Evolutionary conservation across 92 coral and sea anemone species (phyloP).

Genomic region (Chrysogorgia sp.): DNA sequence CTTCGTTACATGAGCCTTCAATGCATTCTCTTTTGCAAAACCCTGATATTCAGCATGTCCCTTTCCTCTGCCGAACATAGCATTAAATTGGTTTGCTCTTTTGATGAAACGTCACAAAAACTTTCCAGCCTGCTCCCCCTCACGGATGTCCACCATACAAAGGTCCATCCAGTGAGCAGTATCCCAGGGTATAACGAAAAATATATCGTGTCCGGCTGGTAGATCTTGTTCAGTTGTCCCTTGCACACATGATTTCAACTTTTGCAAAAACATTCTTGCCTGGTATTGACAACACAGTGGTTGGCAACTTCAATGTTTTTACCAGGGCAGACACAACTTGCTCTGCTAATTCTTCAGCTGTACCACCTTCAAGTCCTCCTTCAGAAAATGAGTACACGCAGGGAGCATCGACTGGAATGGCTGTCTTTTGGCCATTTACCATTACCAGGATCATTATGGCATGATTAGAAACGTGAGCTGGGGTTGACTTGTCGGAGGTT

Average conservation of each 20-base stretch:
- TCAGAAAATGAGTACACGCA: slow-evolving; percentile 35
- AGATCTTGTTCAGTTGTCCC: slow-evolving; percentile 5
- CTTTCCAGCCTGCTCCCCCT: slow-evolving; percentile 35
- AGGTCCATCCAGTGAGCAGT: slow-evolving; percentile 52
- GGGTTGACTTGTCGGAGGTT: slow-evolving; percentile 33
- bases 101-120: slow-evolving; percentile 43
- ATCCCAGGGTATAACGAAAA: slow-evolving; percentile 42
- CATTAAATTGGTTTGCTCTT: slow-evolving; percentile 44
- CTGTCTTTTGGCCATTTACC: slow-evolving; percentile 36
- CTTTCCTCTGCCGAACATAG: slow-evolving; percentile 22
- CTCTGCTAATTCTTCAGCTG: slow-evolving; percentile 40
- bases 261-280: slow-evolving; percentile 42
- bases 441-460: slow-evolving; percentile 43
- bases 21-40: slow-evolving; percentile 36
- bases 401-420: slow-evolving; percentile 48
- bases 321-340: slow-evolving; percentile 36
- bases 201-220: slow-evolving; percentile 39
- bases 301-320: slow-evolving; percentile 31
- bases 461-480: slow-evolving; percentile 43
- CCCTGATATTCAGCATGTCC: slow-evolving; percentile 21
- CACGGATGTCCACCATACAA: slow-evolving; percentile 39
- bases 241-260: slow-evolving; percentile 14
- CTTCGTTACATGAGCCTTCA: slow-evolving; percentile 29
- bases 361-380: slow-evolving; percentile 42
- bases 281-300: slow-evolving; percentile 26